A percentile compares a stretch with the other conserved stretches of the same genome.
Evolutionary conservation across 2,113 vertebrate species (phyloP).

Genomic region (Zosterops pallidus): DNA sequence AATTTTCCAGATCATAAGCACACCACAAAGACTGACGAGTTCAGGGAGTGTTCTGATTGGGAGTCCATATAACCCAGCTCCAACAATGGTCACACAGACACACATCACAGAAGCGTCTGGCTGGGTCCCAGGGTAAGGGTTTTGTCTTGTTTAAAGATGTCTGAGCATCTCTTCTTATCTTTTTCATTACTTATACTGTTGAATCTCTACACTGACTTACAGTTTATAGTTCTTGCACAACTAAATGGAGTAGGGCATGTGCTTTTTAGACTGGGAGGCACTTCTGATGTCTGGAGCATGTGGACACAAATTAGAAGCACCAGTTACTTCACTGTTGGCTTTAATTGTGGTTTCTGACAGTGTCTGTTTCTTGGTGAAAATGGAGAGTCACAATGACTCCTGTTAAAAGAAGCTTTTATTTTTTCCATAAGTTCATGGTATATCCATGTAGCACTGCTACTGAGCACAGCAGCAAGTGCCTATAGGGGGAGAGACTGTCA

Average conservation of each 20-base stretch:
- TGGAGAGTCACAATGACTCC: background rate
- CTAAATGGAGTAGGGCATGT: background rate
- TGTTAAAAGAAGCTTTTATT: background rate
- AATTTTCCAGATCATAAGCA: constrained; percentile 82
- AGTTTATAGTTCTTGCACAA: background rate
- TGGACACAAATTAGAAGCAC: background rate
- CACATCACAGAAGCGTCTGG: constrained; percentile 76
- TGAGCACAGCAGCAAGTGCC: background rate
- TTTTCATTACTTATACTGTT: background rate
- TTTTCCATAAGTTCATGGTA: background rate
- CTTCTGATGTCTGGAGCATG: background rate
- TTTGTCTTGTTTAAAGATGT: background rate
- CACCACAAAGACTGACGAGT: constrained; percentile 81
- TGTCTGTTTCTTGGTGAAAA: background rate
- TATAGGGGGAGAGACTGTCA: background rate
- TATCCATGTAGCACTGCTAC: background rate
- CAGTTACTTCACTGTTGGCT: background rate
- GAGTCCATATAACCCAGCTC: constrained; percentile 77
- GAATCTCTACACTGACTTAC: background rate
- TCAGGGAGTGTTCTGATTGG: constrained; percentile 83
- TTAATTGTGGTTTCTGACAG: background rate
- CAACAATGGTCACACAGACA: constrained; percentile 84
- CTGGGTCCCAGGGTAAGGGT: constrained; percentile 82
- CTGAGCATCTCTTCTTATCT: background rate
- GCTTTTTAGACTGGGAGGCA: background rate